Percentiles rank a stretch among this genome's conserved stretches.
These are phyloP conservation scores for Artemia sp. DNA, from an alignment of 2,888 invertebrate species.

Conservation along the genomic window DNA sequence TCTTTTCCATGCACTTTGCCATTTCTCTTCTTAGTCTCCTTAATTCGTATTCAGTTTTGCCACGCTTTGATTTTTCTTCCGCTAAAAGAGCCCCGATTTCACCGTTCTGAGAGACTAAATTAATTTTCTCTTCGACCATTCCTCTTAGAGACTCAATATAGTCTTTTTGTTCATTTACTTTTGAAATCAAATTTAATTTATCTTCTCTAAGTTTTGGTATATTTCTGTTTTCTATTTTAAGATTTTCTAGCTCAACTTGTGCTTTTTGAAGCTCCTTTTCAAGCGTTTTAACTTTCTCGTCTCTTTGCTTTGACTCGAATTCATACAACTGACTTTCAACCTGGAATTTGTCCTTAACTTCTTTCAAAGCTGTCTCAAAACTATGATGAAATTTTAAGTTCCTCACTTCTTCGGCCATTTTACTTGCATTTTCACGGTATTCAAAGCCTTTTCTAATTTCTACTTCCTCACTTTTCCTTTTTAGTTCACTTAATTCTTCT, in stretches of 20 bases:
- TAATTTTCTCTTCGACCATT: neutral
- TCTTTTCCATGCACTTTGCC: neutral
- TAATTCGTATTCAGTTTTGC: neutral
- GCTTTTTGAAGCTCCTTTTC: neutral
- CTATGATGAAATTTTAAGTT: neutral
- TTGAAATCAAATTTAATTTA: neutral
- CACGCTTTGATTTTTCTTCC: neutral
- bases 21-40: neutral
- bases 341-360: neutral
- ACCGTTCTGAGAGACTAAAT: neutral
- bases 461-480: too few relatives aligned
- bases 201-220: slow-evolving; percentile 1
- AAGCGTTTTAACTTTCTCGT: neutral
- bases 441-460: too few relatives aligned
- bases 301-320: neutral
- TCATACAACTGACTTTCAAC: neutral
- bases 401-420: neutral
- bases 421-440: too few relatives aligned
- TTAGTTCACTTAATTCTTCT: too few relatives aligned
- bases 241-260: slow-evolving; percentile 2
- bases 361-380: slow-evolving; percentile 4
- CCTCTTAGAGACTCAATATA: neutral
- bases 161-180: neutral
- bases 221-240: neutral
- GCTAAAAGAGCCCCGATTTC: neutral